A percentile compares a stretch with the other conserved stretches of the same genome.
Evolutionary conservation across 2,888 invertebrate genomes (phyloP).

Genomic region (Toxonevra muliebris): DNA sequence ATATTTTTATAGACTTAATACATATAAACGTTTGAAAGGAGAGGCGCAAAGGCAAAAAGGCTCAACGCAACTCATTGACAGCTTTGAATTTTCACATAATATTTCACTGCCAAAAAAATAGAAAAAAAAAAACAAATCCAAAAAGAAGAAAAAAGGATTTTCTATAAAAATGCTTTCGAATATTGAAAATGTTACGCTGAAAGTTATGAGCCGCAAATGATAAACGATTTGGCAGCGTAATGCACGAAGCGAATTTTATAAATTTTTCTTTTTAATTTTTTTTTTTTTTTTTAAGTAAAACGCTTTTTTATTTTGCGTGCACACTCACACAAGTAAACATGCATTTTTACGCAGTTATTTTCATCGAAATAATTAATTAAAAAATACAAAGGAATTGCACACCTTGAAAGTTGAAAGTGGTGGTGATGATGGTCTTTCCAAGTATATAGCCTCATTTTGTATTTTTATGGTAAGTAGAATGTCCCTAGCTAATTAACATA

Average conservation of each 20-base stretch:
- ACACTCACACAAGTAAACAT: no score
- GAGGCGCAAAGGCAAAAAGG: no score
- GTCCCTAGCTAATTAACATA: conserved; percentile 44
- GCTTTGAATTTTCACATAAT: conserved; percentile 33
- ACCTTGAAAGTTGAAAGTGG: conserved; percentile 40
- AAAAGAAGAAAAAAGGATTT: no score
- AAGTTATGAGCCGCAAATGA: conserved; percentile 31
- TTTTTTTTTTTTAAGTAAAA: no score
- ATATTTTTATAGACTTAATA: no score
- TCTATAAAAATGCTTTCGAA: not conserved
- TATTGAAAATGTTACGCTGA: conserved; percentile 26
- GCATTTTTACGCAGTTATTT: no score
- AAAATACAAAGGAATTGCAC: conserved; percentile 39
- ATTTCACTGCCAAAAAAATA: conserved; percentile 22
- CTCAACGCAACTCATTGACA: conserved; percentile 28
- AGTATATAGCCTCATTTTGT: not conserved
- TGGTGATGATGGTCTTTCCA: not conserved
- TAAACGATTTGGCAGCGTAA: conserved; percentile 21
- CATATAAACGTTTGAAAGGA: no score
- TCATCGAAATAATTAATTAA: no score
- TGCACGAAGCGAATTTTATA: not conserved
- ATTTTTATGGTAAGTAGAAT: not conserved
- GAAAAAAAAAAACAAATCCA: no score
- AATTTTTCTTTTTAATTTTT: no score
- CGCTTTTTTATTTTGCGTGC: no score